Conservation (phyloP, 2,113 vertebrate species). For the Ramphastos sulfuratus region DNA sequence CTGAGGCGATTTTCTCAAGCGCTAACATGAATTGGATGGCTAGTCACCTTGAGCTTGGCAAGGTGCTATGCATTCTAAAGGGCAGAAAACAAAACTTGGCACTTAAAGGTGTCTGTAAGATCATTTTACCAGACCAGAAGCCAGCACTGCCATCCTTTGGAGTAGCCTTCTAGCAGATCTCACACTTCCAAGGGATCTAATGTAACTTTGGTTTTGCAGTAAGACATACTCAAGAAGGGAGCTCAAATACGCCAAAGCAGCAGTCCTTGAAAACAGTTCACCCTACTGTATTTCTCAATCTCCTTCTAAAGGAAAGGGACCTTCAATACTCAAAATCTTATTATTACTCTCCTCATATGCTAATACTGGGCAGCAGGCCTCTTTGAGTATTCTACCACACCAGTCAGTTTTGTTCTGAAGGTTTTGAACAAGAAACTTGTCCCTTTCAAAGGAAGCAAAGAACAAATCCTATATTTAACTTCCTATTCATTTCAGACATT, state of each 20-base stretch:
- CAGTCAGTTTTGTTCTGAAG: not conserved
- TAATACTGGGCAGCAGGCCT: not conserved
- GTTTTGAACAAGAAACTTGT: not conserved
- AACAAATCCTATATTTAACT: not conserved
- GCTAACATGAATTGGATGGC: not conserved
- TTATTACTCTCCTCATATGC: not conserved
- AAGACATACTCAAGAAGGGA: not conserved
- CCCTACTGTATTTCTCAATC: not conserved
- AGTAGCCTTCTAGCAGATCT: not conserved
- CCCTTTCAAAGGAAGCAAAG: not conserved
- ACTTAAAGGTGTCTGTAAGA: not conserved
- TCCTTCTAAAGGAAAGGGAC: not conserved
- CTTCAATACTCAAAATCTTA: not conserved
- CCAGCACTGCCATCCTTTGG: not conserved
- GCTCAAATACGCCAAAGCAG: not conserved
- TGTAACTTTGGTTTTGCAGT: not conserved
- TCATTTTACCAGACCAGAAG: not conserved
- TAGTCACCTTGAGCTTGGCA: not conserved
- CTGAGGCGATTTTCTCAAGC: not conserved
- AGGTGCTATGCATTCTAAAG: not conserved
- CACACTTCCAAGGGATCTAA: not conserved
- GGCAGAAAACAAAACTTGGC: not conserved
- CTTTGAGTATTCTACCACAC: not conserved
- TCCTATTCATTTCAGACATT: not conserved
- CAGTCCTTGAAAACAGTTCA: not conserved